Conservation (phyloP, 2,113 vertebrate genomes). For the Chionis minor region DNA sequence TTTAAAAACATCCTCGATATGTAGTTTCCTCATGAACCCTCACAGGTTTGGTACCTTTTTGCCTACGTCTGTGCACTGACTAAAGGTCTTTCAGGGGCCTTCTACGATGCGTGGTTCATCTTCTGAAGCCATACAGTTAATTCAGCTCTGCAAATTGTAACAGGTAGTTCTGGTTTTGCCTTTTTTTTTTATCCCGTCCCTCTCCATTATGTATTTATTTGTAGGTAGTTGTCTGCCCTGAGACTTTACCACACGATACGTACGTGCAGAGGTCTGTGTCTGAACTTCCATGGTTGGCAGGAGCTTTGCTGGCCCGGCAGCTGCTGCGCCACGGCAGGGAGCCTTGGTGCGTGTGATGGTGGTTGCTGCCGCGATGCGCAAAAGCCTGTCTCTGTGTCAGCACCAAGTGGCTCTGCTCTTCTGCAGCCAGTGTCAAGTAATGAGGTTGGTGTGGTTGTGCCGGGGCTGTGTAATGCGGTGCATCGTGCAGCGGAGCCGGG, state of each 20-base stretch:
- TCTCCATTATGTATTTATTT: rapidly evolving
- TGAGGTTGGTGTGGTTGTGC: not conserved
- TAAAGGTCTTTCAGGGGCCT: not conserved
- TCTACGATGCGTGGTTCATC: rapidly evolving
- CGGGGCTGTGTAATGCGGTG: rapidly evolving
- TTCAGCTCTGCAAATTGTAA: not conserved
- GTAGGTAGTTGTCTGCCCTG: not conserved
- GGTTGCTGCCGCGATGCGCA: not conserved
- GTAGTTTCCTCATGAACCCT: not conserved
- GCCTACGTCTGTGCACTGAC: rapidly evolving
- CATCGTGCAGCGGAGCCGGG: not conserved
- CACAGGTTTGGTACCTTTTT: not conserved
- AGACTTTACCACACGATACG: rapidly evolving
- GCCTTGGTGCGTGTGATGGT: rapidly evolving
- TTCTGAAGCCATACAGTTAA: not conserved
- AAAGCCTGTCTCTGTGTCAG: not conserved
- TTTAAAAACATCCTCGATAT: not conserved
- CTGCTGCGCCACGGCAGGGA: not conserved
- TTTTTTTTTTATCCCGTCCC: not conserved
- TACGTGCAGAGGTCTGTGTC: not conserved
- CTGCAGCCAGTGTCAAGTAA: not conserved
- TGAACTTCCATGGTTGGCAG: not conserved
- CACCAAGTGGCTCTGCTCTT: not conserved
- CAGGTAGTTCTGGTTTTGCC: not conserved
- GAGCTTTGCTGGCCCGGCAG: not conserved